phyloP scores from a whole-genome alignment of 2,113 vertebrate species.

The Sceloporus tristichus region DNA sequence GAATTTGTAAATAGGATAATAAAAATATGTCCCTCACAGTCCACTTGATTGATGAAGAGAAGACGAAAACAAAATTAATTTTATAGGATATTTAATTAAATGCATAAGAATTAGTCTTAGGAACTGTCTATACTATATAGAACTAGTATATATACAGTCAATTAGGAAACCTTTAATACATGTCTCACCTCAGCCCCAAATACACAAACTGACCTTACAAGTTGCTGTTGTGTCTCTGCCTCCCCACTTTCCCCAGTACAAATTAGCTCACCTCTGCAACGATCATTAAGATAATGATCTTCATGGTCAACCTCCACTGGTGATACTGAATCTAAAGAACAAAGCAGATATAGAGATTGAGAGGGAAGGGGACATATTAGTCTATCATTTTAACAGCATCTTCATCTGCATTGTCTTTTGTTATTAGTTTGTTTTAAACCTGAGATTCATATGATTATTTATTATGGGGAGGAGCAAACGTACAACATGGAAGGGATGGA shows the following conservation, averaged over 20 bases:
- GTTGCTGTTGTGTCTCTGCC: background rate
- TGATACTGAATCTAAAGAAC: conserved; percentile 66
- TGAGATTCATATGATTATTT: background rate
- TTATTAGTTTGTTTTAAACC: conserved; percentile 33
- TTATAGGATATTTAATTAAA: background rate
- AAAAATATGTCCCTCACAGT: background rate
- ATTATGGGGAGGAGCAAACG: too few species aligned
- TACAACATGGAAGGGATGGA: too few species aligned
- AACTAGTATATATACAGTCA: background rate
- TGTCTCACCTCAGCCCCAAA: background rate
- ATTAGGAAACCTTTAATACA: too few species aligned
- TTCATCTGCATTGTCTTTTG: conserved; percentile 34
- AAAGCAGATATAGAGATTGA: conserved; percentile 33
- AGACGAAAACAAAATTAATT: background rate
- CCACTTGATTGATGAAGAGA: background rate
- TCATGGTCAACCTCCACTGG: conserved; percentile 77
- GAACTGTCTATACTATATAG: background rate
- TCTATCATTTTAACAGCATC: conserved; percentile 5
- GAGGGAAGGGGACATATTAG: conserved; percentile 26
- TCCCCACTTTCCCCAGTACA: too few species aligned
- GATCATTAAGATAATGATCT: conserved; percentile 84
- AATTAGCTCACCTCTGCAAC: conserved; percentile 82
- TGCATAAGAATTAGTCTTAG: background rate
- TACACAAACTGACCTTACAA: background rate
- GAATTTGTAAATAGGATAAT: background rate